phyloP scores from a whole-genome alignment of 2,888 invertebrate genomes.

The Stenodema calcarata region DNA sequence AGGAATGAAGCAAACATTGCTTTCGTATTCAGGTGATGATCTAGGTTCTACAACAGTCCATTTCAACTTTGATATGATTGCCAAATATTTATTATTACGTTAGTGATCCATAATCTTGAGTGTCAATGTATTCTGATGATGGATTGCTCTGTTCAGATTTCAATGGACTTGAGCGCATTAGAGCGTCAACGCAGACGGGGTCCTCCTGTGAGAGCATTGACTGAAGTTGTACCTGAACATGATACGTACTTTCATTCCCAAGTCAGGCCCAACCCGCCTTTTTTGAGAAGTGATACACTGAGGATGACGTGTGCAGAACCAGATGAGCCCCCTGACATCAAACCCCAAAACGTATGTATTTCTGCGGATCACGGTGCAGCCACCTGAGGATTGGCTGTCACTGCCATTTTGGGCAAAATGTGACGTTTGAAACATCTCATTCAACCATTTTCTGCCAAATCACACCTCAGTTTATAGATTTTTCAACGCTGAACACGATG shows the following conservation, averaged over 20 bases:
- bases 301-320: conserved; percentile 20
- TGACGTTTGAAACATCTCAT: too few relatives aligned
- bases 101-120: too few relatives aligned
- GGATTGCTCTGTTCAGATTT: conserved; percentile 36
- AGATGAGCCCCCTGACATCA: conserved; percentile 22
- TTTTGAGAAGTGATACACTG: conserved; percentile 34
- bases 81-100: too few relatives aligned
- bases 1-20: too few relatives aligned
- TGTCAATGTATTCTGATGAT: conserved; percentile 39
- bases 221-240: conserved; percentile 64
- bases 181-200: conserved; percentile 56
- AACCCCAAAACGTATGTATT: conserved; percentile 30
- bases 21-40: too few relatives aligned
- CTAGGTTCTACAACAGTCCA: too few relatives aligned
- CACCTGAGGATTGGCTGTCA: too few relatives aligned
- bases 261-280: background rate
- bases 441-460: too few relatives aligned
- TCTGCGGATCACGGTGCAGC: background rate
- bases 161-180: conserved; percentile 49
- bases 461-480: too few relatives aligned
- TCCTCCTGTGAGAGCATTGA: conserved; percentile 69
- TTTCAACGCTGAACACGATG: too few relatives aligned
- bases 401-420: too few relatives aligned
- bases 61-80: too few relatives aligned
- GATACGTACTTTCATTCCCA: conserved; percentile 1